These are phyloP conservation scores for Drosophila incognita DNA, from an alignment of 2,888 invertebrate genomes.

Conservation along the genomic window DNA sequence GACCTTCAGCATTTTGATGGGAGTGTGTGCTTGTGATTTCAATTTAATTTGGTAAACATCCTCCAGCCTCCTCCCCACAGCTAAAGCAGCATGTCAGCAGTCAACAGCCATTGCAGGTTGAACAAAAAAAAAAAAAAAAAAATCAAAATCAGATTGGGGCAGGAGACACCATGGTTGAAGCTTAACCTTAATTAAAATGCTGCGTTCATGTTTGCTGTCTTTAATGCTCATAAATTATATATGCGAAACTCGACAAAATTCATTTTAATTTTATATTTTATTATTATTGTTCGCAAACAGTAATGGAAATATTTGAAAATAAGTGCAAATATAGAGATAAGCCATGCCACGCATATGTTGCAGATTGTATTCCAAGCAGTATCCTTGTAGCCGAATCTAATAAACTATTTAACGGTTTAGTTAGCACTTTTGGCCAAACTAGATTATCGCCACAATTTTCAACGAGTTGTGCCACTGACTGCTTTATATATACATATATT, in stretches of 20 bases:
- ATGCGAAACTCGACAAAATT: background rate
- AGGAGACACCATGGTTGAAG: constrained; percentile 1
- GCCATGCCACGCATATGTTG: no score
- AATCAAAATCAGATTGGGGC: background rate
- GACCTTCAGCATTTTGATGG: constrained; percentile 46
- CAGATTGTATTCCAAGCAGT: no score
- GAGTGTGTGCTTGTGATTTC: constrained; percentile 6
- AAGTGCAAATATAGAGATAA: no score
- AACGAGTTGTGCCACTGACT: background rate
- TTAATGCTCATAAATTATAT: constrained; percentile 15
- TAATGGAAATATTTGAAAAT: no score
- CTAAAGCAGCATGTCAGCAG: background rate
- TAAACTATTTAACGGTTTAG: no score
- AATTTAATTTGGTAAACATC: constrained; percentile 40
- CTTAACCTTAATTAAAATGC: constrained; percentile 17
- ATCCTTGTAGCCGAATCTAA: no score
- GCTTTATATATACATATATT: constrained; percentile 4
- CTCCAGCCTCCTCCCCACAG: constrained; percentile 2
- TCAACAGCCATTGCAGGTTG: constrained; percentile 3
- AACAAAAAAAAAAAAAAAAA: background rate
- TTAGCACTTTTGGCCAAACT: background rate
- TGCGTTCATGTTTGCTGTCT: constrained; percentile 7
- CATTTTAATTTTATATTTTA: background rate
- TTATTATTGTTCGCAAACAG: background rate
- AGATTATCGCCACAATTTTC: no score